These are phyloP conservation scores for Tringa solitaria DNA, from an alignment of 2,113 vertebrate genomes.

Conservation along the genomic window DNA sequence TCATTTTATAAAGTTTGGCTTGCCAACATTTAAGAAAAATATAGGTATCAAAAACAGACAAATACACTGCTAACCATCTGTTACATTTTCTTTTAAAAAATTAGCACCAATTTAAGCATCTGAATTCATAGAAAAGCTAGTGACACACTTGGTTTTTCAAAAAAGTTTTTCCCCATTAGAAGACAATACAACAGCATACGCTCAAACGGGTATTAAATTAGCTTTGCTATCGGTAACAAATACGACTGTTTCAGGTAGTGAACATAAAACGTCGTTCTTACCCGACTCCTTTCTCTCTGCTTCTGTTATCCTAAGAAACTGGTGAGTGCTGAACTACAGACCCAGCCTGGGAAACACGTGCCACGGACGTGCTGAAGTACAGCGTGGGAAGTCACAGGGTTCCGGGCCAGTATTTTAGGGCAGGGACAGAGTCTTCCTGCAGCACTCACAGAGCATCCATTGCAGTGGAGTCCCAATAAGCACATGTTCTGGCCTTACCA, in stretches of 20 bases:
- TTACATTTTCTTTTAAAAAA: constrained; percentile 59
- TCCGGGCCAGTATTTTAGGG: background rate
- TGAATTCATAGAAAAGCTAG: constrained; percentile 60
- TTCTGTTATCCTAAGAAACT: background rate
- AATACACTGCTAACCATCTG: constrained; percentile 53
- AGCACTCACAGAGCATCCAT: background rate
- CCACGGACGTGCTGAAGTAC: too few species aligned
- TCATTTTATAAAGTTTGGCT: constrained; percentile 36
- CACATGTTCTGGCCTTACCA: background rate
- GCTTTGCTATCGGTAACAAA: background rate
- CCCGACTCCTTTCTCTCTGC: background rate
- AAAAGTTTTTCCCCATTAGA: background rate
- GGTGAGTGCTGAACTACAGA: background rate
- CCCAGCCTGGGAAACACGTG: background rate
- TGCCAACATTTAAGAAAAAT: constrained; percentile 59
- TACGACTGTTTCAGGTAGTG: background rate
- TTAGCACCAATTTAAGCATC: constrained; percentile 64
- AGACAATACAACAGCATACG: background rate
- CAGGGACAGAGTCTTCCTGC: background rate
- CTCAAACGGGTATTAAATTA: background rate
- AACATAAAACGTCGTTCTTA: background rate
- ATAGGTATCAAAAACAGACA: constrained; percentile 61
- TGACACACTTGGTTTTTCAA: constrained; percentile 3
- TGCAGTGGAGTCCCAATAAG: background rate
- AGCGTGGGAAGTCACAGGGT: background rate